Evolutionary conservation across 2,797 vertebrate genomes (phyloP), one percentile per base, ranked within the genome.

Genomic region (Channa striata): DNA sequence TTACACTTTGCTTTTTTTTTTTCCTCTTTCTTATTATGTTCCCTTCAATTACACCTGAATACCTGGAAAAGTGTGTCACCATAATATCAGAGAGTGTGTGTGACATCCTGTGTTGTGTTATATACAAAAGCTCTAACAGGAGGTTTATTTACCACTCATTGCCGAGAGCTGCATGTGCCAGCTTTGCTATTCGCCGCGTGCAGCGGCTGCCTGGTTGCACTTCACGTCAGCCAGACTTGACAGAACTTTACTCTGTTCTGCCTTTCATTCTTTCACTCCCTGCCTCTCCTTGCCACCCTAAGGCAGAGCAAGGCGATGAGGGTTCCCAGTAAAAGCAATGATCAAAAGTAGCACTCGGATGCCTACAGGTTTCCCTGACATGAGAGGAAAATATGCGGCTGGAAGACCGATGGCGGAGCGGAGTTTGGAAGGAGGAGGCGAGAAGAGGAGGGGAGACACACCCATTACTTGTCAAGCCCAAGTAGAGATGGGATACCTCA

Each of bases 271-370:
- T 79, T 88, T 78, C 85, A 59, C 83, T 76, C 74, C 68, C 72
- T 78, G 71, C 71, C 77, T 82, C 85, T 65, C 21, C 64, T 39
- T 77, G 77, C 80, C 85, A 86, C 89, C 92, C 91, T 68, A 72
- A 93, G 92, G 91, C 90, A 85, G 77, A 78, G 83, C 82, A 80
- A 87, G 87, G 83, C 84, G 73, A 84, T 78, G 71, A 87, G 89
- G 89, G 81, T 79, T 88, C 80, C 86, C 89, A 59, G 90, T 87
- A 86, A 94, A 94, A 85, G 86, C 81, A 86, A 85, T 93, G 93
- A 95, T 94, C 93, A 95, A 94, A 93, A 93, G 91, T 93, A 89
- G 87, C 90, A 78, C 84, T 86, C 77, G 72, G 74, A 78, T 93
- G 89, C 93, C 90, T 92, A 92, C 89, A 93, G 93, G 91, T 91